Evolutionary conservation across 2,113 vertebrate genomes (phyloP).

Genomic region (Pluvianellus socialis): DNA sequence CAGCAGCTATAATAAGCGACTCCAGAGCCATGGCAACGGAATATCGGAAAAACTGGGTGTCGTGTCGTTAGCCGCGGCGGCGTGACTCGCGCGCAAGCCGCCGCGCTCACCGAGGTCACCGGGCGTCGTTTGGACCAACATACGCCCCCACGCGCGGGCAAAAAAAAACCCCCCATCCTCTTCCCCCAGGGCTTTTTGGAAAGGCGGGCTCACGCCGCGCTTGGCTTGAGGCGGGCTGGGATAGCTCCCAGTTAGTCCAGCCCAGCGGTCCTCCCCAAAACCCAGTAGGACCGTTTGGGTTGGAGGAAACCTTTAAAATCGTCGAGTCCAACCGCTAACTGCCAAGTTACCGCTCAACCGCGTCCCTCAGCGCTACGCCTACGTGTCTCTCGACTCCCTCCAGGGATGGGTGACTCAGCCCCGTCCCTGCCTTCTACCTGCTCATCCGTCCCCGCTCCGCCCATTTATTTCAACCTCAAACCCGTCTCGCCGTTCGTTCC

Average conservation of each 20-base stretch:
- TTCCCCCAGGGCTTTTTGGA: not conserved
- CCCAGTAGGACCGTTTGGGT: not conserved
- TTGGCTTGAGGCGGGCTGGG: too few relatives aligned
- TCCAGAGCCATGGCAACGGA: not conserved
- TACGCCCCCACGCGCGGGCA: not conserved
- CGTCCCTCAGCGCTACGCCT: not conserved
- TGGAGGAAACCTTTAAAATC: not conserved
- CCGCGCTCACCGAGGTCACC: not conserved
- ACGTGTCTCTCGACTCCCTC: not conserved
- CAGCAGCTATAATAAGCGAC: not conserved
- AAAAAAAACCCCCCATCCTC: not conserved
- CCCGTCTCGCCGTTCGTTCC: fast-evolving
- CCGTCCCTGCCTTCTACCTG: not conserved
- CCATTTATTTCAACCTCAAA: not conserved
- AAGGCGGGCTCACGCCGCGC: fast-evolving
- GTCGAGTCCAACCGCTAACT: not conserved
- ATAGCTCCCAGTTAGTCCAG: not conserved
- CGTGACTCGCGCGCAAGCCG: not conserved
- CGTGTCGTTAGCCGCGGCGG: too few relatives aligned
- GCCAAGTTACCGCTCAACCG: not conserved
- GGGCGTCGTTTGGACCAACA: not conserved
- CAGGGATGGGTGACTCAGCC: not conserved
- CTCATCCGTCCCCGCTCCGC: not conserved
- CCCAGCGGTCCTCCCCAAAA: too few relatives aligned
- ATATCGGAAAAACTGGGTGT: not conserved